Conservation (phyloP, 2,113 vertebrate species). For the Arenaria interpres region DNA sequence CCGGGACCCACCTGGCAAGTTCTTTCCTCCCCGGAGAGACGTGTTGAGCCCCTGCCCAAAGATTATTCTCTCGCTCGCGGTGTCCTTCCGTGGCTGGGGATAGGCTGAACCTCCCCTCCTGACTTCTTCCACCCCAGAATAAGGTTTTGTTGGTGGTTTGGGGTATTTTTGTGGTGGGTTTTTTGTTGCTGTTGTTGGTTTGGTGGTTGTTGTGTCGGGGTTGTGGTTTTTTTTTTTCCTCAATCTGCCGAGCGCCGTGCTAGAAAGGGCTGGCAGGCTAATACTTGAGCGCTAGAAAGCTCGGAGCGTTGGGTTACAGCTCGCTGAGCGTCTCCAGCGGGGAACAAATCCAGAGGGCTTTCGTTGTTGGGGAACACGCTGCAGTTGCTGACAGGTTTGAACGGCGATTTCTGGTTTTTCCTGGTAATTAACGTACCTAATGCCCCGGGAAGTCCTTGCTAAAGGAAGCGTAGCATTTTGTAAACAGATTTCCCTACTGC, state of each 20-base stretch:
- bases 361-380: neutral
- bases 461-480: neutral
- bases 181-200: neutral
- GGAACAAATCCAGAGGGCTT: neutral
- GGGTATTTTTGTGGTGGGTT: neutral
- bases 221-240: neutral
- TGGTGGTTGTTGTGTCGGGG: neutral
- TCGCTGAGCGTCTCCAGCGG: neutral
- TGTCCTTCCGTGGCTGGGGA: neutral
- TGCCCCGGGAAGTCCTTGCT: neutral
- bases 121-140: neutral
- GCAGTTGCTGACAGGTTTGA: neutral
- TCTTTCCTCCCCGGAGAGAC: neutral
- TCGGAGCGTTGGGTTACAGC: neutral
- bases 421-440: neutral
- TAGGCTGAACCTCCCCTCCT: neutral
- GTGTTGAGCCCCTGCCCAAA: neutral
- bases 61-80: neutral
- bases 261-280: neutral
- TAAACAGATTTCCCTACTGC: neutral
- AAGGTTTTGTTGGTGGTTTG: neutral
- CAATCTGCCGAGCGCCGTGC: rapidly evolving
- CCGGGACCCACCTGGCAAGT: neutral
- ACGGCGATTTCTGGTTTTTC: neutral
- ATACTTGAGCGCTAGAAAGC: neutral